phyloP scores from a whole-genome alignment of 2,888 invertebrate species.

The Argyresthia albistria region DNA sequence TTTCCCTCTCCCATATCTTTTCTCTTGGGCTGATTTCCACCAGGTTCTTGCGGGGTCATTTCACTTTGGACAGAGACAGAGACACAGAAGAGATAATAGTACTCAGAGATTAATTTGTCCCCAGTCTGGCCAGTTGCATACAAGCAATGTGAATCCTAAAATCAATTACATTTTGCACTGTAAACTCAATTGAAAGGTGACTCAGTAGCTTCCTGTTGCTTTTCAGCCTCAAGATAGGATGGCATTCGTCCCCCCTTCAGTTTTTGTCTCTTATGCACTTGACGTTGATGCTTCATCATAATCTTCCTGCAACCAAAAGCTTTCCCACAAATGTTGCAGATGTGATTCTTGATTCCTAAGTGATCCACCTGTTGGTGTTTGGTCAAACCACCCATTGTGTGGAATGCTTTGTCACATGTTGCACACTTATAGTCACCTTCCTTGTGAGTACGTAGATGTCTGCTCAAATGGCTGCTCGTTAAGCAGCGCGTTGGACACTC shows the following conservation, averaged over 20 bases:
- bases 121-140: too few relatives aligned
- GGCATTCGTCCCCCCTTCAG: constrained; percentile 3
- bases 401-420: constrained; percentile 4
- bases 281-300: constrained; percentile 5
- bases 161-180: too few relatives aligned
- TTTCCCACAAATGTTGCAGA: constrained; percentile 4
- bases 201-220: background rate
- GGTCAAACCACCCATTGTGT: constrained; percentile 4
- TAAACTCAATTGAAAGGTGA: too few relatives aligned
- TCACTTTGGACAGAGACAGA: too few relatives aligned
- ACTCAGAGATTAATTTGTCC: too few relatives aligned
- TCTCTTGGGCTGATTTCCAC: too few relatives aligned
- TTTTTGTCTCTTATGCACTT: constrained; percentile 6
- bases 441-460: constrained; percentile 5
- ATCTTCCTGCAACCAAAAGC: constrained; percentile 6
- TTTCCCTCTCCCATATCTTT: too few relatives aligned
- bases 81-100: too few relatives aligned
- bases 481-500: constrained; percentile 2
- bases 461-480: constrained; percentile 6
- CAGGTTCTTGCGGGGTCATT: too few relatives aligned
- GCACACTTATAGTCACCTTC: constrained; percentile 5
- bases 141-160: too few relatives aligned
- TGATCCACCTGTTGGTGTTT: constrained; percentile 5
- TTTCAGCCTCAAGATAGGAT: constrained; percentile 2
- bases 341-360: constrained; percentile 6